Conservation (phyloP, 2,888 invertebrate species). For the Dolomedes plantarius region DNA sequence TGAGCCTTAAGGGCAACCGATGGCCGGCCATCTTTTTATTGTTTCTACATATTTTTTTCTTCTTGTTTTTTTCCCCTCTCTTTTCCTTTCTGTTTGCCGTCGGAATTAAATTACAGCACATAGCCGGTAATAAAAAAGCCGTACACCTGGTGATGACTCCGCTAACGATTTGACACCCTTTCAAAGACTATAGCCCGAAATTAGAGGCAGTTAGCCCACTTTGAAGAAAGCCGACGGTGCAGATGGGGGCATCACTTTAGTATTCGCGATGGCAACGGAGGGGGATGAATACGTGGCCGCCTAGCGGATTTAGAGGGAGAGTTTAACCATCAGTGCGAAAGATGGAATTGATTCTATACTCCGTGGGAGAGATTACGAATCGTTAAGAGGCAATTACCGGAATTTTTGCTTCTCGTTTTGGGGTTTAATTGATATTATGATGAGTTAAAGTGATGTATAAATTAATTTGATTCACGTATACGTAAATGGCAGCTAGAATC, state of each 20-base stretch:
- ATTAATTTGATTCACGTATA: not conserved
- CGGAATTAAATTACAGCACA: slow-evolving; percentile 61
- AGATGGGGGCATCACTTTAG: slow-evolving; percentile 60
- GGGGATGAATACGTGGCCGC: slow-evolving; percentile 11
- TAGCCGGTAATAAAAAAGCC: slow-evolving; percentile 49
- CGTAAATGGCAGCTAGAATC: too few relatives aligned
- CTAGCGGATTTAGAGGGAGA: slow-evolving; percentile 29
- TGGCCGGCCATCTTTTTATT: not conserved
- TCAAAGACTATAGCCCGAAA: slow-evolving; percentile 63
- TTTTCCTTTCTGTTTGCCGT: slow-evolving; percentile 18
- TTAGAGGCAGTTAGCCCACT: slow-evolving; percentile 51
- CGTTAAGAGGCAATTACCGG: not conserved
- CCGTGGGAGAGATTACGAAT: not conserved
- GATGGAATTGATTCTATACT: not conserved
- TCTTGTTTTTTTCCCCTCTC: not conserved
- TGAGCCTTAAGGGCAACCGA: not conserved
- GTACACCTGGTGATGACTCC: slow-evolving; percentile 64
- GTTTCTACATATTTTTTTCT: not conserved
- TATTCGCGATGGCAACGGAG: slow-evolving; percentile 29
- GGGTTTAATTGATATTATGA: not conserved
- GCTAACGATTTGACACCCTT: slow-evolving; percentile 68
- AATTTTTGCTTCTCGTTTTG: too few relatives aligned
- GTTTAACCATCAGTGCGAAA: not conserved
- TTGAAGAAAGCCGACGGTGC: slow-evolving; percentile 48
- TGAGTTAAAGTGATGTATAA: not conserved